Base-by-base conservation (phyloP, 2,797 vertebrate genomes). In the Macropus fuliginosus region DNA sequence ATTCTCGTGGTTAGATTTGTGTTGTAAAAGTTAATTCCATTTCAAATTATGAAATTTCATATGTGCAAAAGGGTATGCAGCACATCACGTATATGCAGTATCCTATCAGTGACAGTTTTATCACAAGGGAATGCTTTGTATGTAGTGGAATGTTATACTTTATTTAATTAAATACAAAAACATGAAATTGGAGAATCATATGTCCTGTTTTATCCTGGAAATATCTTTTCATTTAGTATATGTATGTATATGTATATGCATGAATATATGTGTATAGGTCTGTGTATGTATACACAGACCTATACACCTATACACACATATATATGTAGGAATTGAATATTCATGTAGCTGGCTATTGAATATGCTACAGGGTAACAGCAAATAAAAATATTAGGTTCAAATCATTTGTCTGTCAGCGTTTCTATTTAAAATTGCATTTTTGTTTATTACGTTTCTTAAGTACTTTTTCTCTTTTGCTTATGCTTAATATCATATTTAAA, bases 181-280 rank as follows among this genome's bases (percentile, higher is more conserved):
- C 16, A 16, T n/a, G 66, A 90, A 50, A 18, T 54, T 92, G 10
- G 14, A n/a, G 50, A 91, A 59, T 62, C 62, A 34, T 55, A 92
- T 62, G 56, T 97, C 62, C 95, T 94, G 87, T 90, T 94, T 97
- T 94, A 94, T 91, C 50, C 54, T 93, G 91, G 27, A 66, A 56
- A 96, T 94, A 93, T 56, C 52, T 96, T 95, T 90, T 95, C 55
- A 95, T 56, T 94, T 94, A 95, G 54, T 55, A 55, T 11, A 56
- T 56, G 6, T 27, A 21, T 56, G 21, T 56, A 24, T 56, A 56
- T 56, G 0, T 56, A 5, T 24, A 55, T 55, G 13, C 13, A 55
- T 55, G 13, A 3, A 3, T 13, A 55, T 55, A 13, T 13, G 12
- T 55, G 13, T 55, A 55, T 55, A 13, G 11, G 54, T 55, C 10